A percentile compares a stretch with the other conserved stretches of the same genome.
Evolutionary conservation across 2,797 vertebrate species (phyloP).

Genomic region (Anguilla anguilla): DNA sequence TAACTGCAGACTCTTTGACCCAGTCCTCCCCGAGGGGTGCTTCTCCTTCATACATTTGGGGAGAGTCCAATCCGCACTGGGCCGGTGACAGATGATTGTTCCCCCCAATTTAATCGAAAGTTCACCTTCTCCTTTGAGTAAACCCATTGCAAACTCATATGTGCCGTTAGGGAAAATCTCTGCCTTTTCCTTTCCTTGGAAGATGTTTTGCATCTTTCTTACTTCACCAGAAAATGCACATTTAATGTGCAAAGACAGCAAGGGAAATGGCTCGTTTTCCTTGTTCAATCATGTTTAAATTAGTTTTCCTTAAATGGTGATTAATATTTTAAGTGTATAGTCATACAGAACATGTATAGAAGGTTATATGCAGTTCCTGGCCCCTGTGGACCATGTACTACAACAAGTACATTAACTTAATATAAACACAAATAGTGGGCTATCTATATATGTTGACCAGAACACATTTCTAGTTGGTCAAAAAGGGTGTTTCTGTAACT

Average conservation of each 20-base stretch:
- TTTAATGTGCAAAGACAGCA: not conserved
- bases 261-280: conserved; percentile 25
- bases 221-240: not conserved
- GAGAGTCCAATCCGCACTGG: conserved; percentile 6
- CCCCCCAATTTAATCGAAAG: not conserved
- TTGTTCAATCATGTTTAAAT: not conserved
- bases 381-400: not conserved
- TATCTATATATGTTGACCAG: not conserved
- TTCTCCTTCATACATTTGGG: conserved; percentile 11
- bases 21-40: not conserved
- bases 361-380: not conserved
- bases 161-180: not conserved
- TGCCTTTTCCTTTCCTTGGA: not conserved
- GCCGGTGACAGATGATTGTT: conserved; percentile 42
- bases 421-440: not conserved
- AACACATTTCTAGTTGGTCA: not conserved
- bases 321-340: not conserved
- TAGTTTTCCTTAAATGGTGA: not conserved
- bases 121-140: not conserved
- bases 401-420: not conserved
- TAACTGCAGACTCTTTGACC: conserved; percentile 6
- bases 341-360: not conserved
- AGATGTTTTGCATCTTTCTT: not conserved
- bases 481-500: not conserved
- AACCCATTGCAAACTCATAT: not conserved